Conservation (phyloP, 2,888 invertebrate species). For the Bibio marci region DNA sequence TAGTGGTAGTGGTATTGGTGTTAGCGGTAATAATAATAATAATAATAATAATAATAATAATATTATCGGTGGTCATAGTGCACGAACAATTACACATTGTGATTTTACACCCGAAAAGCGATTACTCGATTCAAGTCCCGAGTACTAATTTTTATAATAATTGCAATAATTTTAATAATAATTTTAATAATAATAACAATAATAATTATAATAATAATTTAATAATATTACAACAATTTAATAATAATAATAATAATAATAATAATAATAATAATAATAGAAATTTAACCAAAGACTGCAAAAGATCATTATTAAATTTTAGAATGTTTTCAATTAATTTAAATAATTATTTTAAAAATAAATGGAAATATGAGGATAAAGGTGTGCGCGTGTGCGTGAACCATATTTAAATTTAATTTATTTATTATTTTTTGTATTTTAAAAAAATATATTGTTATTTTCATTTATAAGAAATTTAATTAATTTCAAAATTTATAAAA, state of each 20-base stretch:
- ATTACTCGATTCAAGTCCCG: conserved; percentile 29
- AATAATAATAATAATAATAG: not conserved
- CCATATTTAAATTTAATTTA: no score
- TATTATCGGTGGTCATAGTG: conserved; percentile 9
- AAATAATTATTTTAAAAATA: conserved; percentile 5
- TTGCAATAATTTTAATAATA: not conserved
- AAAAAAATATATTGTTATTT: no score
- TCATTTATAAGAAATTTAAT: no score
- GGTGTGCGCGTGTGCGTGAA: not conserved
- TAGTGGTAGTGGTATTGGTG: conserved; percentile 10
- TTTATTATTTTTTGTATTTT: no score
- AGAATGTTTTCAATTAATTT: conserved; percentile 19
- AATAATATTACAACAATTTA: no score
- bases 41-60: conserved; percentile 11
- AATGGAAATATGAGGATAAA: not conserved
- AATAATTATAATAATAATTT: no score
- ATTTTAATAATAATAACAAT: conserved; percentile 4
- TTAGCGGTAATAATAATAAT: conserved; percentile 13
- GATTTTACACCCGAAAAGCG: conserved; percentile 30
- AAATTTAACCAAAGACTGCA: conserved; percentile 33
- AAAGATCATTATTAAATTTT: conserved; percentile 32
- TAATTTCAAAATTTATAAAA: no score
- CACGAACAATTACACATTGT: conserved; percentile 20
- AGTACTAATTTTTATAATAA: conserved; percentile 18
- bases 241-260: conserved; percentile 1